Base-by-base conservation (phyloP, 2,888 invertebrate species). In the Melinaea marsaeus region DNA sequence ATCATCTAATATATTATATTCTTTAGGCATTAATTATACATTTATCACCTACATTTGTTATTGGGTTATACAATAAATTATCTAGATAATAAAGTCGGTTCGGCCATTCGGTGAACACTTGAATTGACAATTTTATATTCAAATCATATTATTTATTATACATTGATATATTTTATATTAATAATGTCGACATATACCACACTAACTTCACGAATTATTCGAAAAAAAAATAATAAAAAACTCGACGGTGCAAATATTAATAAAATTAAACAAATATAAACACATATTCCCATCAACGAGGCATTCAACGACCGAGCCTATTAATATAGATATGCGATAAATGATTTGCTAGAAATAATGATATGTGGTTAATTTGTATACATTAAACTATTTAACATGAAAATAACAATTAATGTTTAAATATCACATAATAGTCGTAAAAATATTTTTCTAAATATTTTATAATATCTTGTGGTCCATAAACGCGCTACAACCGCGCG, bases 391-490 rank as follows among this genome's bases (percentile, higher is more conserved):
- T 83, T 80, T 74, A 85, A 84, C 81, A 83, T 86, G 80, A 83
- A 87, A 83, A 82, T 85, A 87, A 87, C 83, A 83, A 81, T 78
- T 75, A 79, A 75, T 81, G 82, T 81, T 79, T 84, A 86, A 87
- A 88, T 88, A 90, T 89, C 88, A 89, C 88, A 86, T 88, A 88
- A 85, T 88, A 86, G 86, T 89, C 85, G 84, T 88, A 85, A 83
- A 66, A 67, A 67, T 70, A 68, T 65, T 78, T 22, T 78, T 76
- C 78, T 84, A 82, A 80, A 76, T 75, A 76, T 75, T 74, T 72
- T 79, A 79, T 81, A 85, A 84, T 86, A 87, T 85, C 84, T 79
- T 83, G 79, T 90, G 86, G 86, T 86, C 86, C 85, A 81, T 84
- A 79, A 78, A 78, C 78, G 75, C 79, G 74, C 78, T 81, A 79